These are phyloP conservation scores for Pyxicephalus adspersus DNA, from an alignment of 2,113 vertebrate species.

Conservation along the genomic window DNA sequence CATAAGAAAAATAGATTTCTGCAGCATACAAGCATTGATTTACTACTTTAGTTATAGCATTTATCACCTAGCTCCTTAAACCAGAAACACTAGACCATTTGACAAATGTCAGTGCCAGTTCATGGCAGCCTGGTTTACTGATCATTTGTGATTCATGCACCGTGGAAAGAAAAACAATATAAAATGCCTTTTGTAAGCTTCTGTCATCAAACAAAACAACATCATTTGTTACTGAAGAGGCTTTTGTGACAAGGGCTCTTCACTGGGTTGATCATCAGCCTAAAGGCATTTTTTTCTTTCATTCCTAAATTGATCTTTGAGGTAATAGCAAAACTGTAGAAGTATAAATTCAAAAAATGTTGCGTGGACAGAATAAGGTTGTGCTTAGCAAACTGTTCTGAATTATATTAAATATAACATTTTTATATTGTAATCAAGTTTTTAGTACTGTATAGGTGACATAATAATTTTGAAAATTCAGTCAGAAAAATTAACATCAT, in stretches of 20 bases:
- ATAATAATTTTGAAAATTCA: no score
- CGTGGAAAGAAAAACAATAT: constrained; percentile 39
- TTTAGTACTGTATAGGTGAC: no score
- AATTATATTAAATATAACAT: no score
- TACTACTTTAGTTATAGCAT: constrained; percentile 9
- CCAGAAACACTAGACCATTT: constrained; percentile 23
- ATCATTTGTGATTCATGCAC: constrained; percentile 45
- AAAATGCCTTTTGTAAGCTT: constrained; percentile 22
- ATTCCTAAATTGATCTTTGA: no score
- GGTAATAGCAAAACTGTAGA: no score
- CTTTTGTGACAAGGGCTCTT: constrained; percentile 6
- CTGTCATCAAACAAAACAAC: constrained; percentile 7
- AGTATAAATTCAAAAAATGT: no score
- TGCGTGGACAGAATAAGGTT: no score
- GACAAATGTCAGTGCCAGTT: constrained; percentile 37
- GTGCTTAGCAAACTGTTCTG: no score
- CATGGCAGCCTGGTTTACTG: constrained; percentile 38
- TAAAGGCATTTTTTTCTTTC: background rate
- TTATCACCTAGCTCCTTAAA: constrained; percentile 34
- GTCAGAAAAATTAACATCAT: no score
- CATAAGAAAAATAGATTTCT: background rate
- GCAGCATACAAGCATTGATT: constrained; percentile 28
- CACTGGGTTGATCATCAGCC: background rate
- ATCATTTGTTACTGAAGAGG: constrained; percentile 7
- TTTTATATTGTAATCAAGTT: no score